Percentiles rank a stretch among this genome's conserved stretches.
phyloP scores from a whole-genome alignment of 1,140 invertebrate species.

The Zaprionus vittiger region DNA sequence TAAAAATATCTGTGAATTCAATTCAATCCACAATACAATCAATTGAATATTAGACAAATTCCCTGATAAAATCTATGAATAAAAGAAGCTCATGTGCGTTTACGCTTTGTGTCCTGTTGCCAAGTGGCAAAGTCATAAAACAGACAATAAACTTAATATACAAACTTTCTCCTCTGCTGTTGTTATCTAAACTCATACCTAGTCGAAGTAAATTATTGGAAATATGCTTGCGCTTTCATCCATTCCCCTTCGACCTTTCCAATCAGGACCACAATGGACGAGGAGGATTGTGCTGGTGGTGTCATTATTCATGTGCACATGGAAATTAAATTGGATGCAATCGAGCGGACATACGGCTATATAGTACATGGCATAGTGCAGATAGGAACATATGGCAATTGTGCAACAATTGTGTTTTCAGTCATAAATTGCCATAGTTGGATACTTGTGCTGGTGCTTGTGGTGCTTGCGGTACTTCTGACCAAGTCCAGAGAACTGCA shows the following conservation, averaged over 20 bases:
- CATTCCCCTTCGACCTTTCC: background rate
- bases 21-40: background rate
- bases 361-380: constrained; percentile 1
- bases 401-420: constrained; percentile 43
- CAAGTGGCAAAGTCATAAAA: constrained; percentile 3
- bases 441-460: constrained; percentile 33
- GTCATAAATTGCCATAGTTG: constrained; percentile 36
- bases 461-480: constrained; percentile 35
- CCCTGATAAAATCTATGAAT: background rate
- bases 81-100: background rate
- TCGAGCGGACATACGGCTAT: constrained; percentile 9
- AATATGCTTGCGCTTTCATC: constrained; percentile 25
- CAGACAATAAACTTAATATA: constrained; percentile 16
- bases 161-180: background rate
- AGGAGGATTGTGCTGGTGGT: background rate
- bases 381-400: constrained; percentile 21
- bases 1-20: background rate
- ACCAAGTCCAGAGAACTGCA: constrained; percentile 53
- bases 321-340: constrained; percentile 17
- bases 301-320: constrained; percentile 45
- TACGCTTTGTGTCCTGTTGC: background rate
- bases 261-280: background rate
- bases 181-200: constrained; percentile 5
- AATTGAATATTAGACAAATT: background rate
- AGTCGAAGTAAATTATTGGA: constrained; percentile 21